Conservation (phyloP, 2,113 vertebrate species). For the Myrmophylax atrothorax region DNA sequence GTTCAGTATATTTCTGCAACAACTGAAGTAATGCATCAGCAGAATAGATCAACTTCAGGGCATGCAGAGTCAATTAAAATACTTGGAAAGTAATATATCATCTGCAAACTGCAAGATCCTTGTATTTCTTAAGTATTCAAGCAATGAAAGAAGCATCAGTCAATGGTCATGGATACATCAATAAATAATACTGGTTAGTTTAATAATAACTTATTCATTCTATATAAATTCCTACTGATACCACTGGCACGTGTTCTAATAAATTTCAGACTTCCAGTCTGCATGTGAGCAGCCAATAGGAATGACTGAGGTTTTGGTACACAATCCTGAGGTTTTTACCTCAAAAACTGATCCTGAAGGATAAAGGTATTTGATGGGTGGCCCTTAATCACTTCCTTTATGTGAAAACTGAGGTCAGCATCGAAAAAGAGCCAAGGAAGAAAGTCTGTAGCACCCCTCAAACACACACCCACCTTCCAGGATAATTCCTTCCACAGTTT, state of each 20-base stretch:
- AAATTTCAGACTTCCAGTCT: not conserved
- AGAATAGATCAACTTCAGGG: not conserved
- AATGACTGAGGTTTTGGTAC: not conserved
- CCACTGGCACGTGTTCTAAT: not conserved
- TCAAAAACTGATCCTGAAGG: slow-evolving; percentile 44
- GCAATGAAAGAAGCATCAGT: not conserved
- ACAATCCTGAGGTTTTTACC: slow-evolving; percentile 15
- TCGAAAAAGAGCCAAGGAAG: slow-evolving; percentile 44
- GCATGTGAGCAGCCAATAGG: not conserved
- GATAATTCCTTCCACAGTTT: not conserved
- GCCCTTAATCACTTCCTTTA: slow-evolving; percentile 55
- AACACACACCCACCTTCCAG: not conserved
- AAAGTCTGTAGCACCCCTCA: slow-evolving; percentile 36
- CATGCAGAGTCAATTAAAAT: not conserved
- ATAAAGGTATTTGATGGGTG: slow-evolving; percentile 37
- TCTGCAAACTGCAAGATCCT: not conserved
- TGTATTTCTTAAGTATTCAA: not conserved
- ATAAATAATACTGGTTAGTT: not conserved
- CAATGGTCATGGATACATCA: not conserved
- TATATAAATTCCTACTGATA: not conserved
- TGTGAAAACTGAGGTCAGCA: slow-evolving; percentile 35
- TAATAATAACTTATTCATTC: not conserved
- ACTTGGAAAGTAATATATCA: not conserved
- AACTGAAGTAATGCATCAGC: not conserved
- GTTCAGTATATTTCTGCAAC: not conserved